Conservation (phyloP, 2,113 vertebrate genomes). For the Carassius auratus region DNA sequence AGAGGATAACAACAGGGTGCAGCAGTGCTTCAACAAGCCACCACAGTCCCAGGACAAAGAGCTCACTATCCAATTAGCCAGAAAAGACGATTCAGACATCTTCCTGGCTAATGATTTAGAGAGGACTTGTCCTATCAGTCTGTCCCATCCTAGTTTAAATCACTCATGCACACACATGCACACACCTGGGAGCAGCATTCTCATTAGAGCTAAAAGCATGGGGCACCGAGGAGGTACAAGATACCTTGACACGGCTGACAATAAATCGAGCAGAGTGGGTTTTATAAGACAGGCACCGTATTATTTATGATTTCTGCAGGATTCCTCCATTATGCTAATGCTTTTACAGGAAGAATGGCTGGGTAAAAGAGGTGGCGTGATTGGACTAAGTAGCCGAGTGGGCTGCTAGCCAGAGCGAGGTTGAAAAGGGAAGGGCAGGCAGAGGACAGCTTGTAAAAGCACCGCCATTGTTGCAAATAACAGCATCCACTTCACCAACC, state of each 20-base stretch:
- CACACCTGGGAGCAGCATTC: conserved; percentile 53
- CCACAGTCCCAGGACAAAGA: conserved; percentile 51
- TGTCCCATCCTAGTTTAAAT: conserved; percentile 49
- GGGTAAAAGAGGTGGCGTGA: conserved; percentile 62
- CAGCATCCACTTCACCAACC: conserved; percentile 27
- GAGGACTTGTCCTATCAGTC: conserved; percentile 64
- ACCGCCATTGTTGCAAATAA: conserved; percentile 40
- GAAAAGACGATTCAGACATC: conserved; percentile 61
- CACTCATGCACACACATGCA: conserved; percentile 8
- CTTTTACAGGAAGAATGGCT: conserved; percentile 70
- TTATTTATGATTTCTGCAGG: conserved; percentile 83
- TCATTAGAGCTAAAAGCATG: conserved; percentile 78
- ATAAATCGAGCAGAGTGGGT: conserved; percentile 77
- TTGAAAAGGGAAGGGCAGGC: conserved; percentile 49
- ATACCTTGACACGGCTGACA: conserved; percentile 64
- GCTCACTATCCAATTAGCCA: conserved; percentile 58
- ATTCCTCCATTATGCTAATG: conserved; percentile 82
- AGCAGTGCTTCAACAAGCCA: conserved; percentile 21
- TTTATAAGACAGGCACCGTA: conserved; percentile 78
- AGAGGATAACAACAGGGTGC: conserved; percentile 30
- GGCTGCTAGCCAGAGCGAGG: conserved; percentile 26
- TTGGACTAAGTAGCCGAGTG: conserved; percentile 38
- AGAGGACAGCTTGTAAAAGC: conserved; percentile 59
- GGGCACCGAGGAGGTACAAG: conserved; percentile 52
- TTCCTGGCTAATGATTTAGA: conserved; percentile 65